phyloP scores from a whole-genome alignment of 92 coral and sea anemone species.

The Siderastrea siderea region DNA sequence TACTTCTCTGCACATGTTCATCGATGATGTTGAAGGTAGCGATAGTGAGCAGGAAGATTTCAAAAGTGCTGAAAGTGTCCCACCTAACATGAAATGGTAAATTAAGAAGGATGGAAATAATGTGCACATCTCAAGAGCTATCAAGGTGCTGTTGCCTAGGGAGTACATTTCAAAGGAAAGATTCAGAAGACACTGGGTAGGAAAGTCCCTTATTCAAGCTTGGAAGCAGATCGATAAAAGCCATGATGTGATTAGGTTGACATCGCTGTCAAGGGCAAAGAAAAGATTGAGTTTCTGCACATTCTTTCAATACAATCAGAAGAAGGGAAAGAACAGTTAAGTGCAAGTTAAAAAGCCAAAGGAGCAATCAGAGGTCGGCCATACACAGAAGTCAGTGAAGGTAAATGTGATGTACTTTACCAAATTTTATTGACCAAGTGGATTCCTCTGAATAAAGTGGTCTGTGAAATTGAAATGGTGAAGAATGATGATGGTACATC shows the following conservation, averaged over 20 bases:
- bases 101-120: background rate
- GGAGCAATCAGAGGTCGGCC: background rate
- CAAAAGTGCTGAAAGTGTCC: background rate
- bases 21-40: background rate
- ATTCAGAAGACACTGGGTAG: conserved; percentile 31
- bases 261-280: background rate
- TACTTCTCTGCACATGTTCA: no score
- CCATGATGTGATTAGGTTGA: conserved; percentile 16
- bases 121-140: conserved; percentile 12
- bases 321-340: background rate
- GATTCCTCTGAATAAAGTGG: background rate
- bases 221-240: no score
- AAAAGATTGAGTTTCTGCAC: background rate
- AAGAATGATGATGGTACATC: no score
- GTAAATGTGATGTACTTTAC: background rate
- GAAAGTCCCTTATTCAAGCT: background rate
- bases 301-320: no score
- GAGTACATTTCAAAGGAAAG: no score
- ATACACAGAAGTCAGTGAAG: background rate
- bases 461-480: background rate
- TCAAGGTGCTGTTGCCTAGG: conserved; percentile 20
- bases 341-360: background rate
- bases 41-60: background rate
- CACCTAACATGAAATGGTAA: background rate
- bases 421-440: background rate